Percentiles rank a stretch among this genome's conserved stretches.
These are phyloP conservation scores for Pantherophis vulpinus DNA, from an alignment of 2,797 vertebrate genomes.

Conservation along the genomic window DNA sequence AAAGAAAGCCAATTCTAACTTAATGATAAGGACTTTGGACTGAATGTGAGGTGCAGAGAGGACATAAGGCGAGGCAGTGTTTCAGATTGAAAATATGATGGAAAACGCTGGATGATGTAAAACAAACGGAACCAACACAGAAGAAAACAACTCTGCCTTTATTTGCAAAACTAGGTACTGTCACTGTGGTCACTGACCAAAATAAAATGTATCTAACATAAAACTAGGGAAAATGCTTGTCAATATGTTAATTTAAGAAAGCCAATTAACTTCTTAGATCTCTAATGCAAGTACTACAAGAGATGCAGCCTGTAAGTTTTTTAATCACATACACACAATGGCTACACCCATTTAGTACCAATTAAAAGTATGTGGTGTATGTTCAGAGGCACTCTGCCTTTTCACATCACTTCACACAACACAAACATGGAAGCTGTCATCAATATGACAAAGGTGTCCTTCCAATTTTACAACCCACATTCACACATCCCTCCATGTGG, in stretches of 20 bases:
- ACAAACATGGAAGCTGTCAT: neutral
- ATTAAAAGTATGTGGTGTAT: neutral
- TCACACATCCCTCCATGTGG: neutral
- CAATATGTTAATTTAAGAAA: neutral
- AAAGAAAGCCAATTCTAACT: neutral
- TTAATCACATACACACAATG: neutral
- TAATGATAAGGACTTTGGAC: neutral
- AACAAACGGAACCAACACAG: neutral
- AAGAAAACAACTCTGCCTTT: neutral
- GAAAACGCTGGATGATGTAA: neutral
- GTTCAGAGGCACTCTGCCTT: neutral
- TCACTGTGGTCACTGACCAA: neutral
- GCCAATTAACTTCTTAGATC: neutral
- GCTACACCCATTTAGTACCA: neutral
- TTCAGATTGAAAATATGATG: neutral
- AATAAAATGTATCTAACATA: neutral
- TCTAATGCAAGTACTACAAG: neutral
- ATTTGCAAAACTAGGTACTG: neutral
- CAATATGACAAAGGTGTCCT: neutral
- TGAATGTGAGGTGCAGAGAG: too few relatives aligned
- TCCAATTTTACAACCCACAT: neutral
- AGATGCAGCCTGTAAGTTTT: neutral
- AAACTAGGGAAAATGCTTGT: neutral
- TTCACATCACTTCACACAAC: neutral
- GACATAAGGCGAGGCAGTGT: neutral